These are phyloP conservation scores for Fregetta grallaria DNA, from an alignment of 2,113 vertebrate genomes.

Conservation along the genomic window DNA sequence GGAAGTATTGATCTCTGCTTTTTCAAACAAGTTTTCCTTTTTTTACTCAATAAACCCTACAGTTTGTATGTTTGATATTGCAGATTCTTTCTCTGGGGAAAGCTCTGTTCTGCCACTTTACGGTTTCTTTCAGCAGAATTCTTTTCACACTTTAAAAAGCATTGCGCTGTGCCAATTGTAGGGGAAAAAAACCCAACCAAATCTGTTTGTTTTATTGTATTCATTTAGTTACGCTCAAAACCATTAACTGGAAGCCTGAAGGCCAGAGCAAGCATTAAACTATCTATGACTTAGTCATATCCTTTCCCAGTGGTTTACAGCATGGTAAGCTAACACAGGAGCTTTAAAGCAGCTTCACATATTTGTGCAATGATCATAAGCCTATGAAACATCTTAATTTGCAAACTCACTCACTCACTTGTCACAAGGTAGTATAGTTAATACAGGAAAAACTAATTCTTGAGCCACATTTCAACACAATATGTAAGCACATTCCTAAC, in stretches of 20 bases:
- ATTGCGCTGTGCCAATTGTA: neutral
- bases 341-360: neutral
- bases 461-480: neutral
- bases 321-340: neutral
- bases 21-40: conserved; percentile 50
- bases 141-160: conserved; percentile 16
- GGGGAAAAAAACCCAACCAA: neutral
- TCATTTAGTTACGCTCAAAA: neutral
- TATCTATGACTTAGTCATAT: neutral
- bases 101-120: neutral
- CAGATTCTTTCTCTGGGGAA: conserved; percentile 6
- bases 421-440: neutral
- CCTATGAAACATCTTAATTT: neutral
- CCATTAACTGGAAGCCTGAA: neutral
- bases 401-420: neutral
- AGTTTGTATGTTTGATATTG: conserved; percentile 15
- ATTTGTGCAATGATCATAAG: neutral
- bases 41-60: neutral
- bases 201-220: neutral
- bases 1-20: conserved; percentile 43
- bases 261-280: neutral
- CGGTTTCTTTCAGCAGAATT: conserved; percentile 8
- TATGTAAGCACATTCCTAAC: neutral
- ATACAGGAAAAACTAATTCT: neutral
- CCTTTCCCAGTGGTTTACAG: neutral